Conservation (phyloP, 1,140 invertebrate genomes). For the Lithobius niger region DNA sequence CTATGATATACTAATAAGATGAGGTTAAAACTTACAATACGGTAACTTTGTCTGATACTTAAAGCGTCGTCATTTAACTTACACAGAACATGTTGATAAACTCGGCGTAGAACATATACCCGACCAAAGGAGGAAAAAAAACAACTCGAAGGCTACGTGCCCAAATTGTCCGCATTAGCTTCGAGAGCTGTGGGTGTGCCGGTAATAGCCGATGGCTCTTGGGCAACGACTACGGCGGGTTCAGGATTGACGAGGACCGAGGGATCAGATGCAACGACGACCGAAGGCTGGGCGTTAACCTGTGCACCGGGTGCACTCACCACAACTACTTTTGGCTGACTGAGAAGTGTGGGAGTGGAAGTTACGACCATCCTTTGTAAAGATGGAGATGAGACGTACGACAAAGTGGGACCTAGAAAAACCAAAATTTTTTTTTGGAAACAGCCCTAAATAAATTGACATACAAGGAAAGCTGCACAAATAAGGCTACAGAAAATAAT, state of each 20-base stretch:
- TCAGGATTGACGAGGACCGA: not conserved
- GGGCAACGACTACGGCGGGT: not conserved
- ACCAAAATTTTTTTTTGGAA: no score
- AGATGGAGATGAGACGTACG: not conserved
- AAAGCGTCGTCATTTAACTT: no score
- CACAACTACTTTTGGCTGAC: constrained; percentile 7
- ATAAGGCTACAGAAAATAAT: no score
- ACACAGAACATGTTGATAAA: no score
- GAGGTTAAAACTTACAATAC: no score
- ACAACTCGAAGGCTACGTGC: no score
- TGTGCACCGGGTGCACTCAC: not conserved
- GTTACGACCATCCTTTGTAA: not conserved
- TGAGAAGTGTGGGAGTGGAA: not conserved
- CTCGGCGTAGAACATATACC: no score
- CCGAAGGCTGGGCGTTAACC: not conserved
- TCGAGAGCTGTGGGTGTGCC: not conserved
- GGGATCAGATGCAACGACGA: not conserved
- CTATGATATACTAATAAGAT: no score
- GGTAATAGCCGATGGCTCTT: not conserved
- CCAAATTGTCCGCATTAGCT: constrained; percentile 7
- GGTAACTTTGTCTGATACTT: no score
- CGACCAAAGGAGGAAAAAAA: no score
- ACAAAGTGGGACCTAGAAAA: not conserved
- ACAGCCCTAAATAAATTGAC: no score
- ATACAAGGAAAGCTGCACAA: no score